Base-by-base conservation (phyloP, 2,888 invertebrate genomes). In the Parascotia fuliginaria region DNA sequence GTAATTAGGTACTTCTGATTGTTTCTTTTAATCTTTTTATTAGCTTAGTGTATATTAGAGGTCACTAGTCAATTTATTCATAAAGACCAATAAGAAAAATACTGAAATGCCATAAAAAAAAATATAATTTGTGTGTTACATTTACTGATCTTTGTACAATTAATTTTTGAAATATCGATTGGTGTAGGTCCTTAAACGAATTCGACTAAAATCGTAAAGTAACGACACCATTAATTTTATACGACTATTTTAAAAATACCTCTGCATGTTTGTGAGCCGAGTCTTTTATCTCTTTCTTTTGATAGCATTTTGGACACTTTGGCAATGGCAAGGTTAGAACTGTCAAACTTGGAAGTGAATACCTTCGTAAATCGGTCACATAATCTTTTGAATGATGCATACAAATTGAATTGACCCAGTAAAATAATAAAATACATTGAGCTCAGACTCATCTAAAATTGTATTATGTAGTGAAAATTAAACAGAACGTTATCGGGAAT, bases 401-500 rank as follows among this genome's bases (percentile, higher is more conserved):
- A 65, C 51, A 60, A 65, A 66, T 65, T 67, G 55, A 65, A 66
- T 66, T 75, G 77, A 73, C 75, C 74, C 71, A 79, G 40, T 69
- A 72, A 70, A 69, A 65, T 73, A 67, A 60, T 62, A 70, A 75
- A 72, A 72, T 70, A 61, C 73, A 73, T 58, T 56, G 42, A 50
- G 52, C 53, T 55, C 50, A 63, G 55, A 58, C 68, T 70, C 46
- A 55, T 63, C 56, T 64, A 65, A 80, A 79, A 72, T 65, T 70
- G 49, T 76, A 79, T 58, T 73, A 84, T 85, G 83, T 79, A 76
- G 75, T 77, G 67, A 79, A 81, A 74, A 75, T 62, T 70, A 59
- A 73, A 62, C 65, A 64, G 55, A 71, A 53, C 55, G 57, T 66
- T 76, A 70, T 73, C 73, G 70, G 70, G 57, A 70, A 72, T 65